Evolutionary conservation across 2,888 invertebrate species (phyloP), one percentile per base, ranked within the genome.

Genomic region (Hydroisotoma schaefferi): DNA sequence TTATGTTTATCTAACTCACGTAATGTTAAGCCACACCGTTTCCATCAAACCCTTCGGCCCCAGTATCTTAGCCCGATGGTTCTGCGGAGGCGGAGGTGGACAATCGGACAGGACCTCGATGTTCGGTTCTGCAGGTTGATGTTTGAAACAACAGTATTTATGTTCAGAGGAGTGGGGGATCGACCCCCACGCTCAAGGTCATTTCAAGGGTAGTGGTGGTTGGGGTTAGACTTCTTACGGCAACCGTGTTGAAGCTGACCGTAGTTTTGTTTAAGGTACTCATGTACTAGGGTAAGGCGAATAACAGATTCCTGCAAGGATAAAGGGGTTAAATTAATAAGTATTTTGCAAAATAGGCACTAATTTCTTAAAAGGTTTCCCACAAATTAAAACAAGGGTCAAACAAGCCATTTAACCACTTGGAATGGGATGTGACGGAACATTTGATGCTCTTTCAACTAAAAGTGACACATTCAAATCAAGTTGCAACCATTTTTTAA

Each of bases 21-120:
- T 90, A 55, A 92, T 91, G 79, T 93, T 97, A 83, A 95, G 88
- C 61, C 95, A 84, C 0, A 95, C 95, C 69, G 90, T 86, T 77
- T 97, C 94, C 64, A 91, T 82, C 44, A 93, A 81, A 43, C 88
- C 87, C 75, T 89, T 92, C 22, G 95, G 95, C 61, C 88, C 83
- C 56, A 94, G 80, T 28, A 92, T 80, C 15, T 86, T 84, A 49
- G 85, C 84, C 58, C 87, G 83, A 0, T 88, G 87, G 75, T 94
- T 94, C 47, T 85, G 85, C 73, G 87, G 86, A 0, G 89, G 86
- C 44, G 87, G 83, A 15, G 86, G 78, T 0, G 97, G 95, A 70
- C 92, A 94, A 75, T 89, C 87, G 1, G 93, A 89, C 68, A 99
- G 79, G 18, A 86, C 85, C 28, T 70, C 70, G 49, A 84, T 80